Evolutionary conservation across 1,140 invertebrate species (phyloP).

Genomic region (Berghia stephanieae): DNA sequence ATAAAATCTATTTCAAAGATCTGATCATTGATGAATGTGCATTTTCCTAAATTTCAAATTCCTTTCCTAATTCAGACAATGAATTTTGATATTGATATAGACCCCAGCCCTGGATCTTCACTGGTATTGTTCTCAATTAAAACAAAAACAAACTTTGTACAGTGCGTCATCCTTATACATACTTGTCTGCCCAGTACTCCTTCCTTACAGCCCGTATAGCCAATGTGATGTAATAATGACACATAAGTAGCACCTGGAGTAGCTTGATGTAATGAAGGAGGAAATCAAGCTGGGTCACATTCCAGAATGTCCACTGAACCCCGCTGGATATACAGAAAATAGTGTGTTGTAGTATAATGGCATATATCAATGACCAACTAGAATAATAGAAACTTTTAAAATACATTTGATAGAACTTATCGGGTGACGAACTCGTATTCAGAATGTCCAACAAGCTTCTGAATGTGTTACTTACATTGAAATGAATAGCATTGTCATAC

Average conservation of each 20-base stretch:
- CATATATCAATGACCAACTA: neutral
- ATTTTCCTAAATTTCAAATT: no score
- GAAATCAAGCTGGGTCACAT: constrained; percentile 69
- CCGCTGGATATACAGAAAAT: constrained; percentile 59
- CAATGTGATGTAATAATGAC: constrained; percentile 70
- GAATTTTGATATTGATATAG: neutral
- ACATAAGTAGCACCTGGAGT: constrained; percentile 69
- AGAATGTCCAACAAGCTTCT: no score
- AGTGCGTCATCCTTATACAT: constrained; percentile 34
- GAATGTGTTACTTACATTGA: no score
- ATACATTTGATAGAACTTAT: no score
- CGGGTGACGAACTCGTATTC: no score
- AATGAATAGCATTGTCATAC: no score
- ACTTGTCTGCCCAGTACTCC: constrained; percentile 67
- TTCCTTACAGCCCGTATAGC: constrained; percentile 68
- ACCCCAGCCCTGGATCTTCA: neutral
- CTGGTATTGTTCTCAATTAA: neutral
- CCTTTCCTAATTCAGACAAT: no score
- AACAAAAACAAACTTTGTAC: neutral
- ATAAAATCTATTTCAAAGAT: neutral
- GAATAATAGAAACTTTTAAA: no score
- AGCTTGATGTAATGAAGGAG: constrained; percentile 69
- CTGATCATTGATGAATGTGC: neutral
- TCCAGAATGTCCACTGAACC: constrained; percentile 68
- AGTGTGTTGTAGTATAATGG: neutral